Conservation (phyloP, 2,888 invertebrate genomes). For the Troides aeacus region DNA sequence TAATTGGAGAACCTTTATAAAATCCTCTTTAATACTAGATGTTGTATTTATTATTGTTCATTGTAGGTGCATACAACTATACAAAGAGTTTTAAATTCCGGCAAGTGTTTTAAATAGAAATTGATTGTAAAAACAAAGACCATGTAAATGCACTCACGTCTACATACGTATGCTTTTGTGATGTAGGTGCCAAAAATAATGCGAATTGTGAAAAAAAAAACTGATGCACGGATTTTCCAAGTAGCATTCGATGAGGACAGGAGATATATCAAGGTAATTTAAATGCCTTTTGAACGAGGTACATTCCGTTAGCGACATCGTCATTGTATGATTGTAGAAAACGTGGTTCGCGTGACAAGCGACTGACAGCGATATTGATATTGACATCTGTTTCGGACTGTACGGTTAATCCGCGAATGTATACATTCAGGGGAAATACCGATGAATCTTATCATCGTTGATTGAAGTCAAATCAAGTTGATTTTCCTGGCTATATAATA, state of each 20-base stretch:
- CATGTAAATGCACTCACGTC: too few species aligned
- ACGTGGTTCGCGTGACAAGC: constrained; percentile 13
- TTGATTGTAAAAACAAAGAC: constrained; percentile 1
- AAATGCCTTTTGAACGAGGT: constrained; percentile 12
- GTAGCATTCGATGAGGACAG: constrained; percentile 11
- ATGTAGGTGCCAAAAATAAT: constrained; percentile 9
- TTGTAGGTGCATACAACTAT: neutral
- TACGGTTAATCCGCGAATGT: constrained; percentile 8
- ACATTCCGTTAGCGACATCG: constrained; percentile 15
- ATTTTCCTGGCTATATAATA: too few species aligned
- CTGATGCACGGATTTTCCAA: constrained; percentile 19
- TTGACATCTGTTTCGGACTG: constrained; percentile 8
- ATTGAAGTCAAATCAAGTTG: neutral
- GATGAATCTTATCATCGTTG: neutral
- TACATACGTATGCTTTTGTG: neutral
- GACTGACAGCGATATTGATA: constrained; percentile 18
- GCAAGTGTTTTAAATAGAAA: constrained; percentile 9
- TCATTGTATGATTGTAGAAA: constrained; percentile 6
- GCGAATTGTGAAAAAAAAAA: neutral
- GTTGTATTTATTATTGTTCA: neutral
- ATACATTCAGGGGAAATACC: constrained; percentile 2
- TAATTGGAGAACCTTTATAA: neutral
- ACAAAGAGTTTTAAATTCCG: neutral
- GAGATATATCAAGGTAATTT: constrained; percentile 15
- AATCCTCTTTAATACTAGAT: neutral